Percentiles rank a stretch among this genome's conserved stretches.
Conservation (phyloP, 2,797 vertebrate species). For the Oophaga sylvatica region DNA sequence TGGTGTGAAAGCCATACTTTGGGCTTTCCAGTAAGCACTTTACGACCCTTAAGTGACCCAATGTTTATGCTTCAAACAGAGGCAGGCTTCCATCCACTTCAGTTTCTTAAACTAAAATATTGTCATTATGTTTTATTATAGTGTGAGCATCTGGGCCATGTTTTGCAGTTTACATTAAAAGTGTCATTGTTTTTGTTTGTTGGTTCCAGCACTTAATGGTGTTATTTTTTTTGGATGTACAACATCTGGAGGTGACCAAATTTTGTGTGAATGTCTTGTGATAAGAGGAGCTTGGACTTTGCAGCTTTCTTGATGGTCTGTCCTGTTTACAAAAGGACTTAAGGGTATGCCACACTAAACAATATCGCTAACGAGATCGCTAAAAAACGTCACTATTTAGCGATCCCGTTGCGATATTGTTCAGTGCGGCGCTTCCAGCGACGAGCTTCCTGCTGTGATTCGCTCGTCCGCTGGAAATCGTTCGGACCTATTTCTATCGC, state of each 20-base stretch:
- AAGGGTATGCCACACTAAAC: no score
- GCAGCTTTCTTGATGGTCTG: background rate
- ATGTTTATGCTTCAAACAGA: conserved; percentile 70
- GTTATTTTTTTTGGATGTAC: conserved; percentile 64
- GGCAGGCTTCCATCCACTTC: conserved; percentile 64
- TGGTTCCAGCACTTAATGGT: conserved; percentile 64
- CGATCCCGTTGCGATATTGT: no score
- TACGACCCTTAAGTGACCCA: conserved; percentile 65
- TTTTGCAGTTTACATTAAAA: conserved; percentile 63
- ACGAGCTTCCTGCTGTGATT: no score
- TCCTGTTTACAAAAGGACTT: conserved; percentile 22
- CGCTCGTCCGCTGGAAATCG: no score
- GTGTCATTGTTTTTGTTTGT: conserved; percentile 60
- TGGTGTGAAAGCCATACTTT: conserved; percentile 70
- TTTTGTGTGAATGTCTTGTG: conserved; percentile 51
- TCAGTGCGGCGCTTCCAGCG: no score
- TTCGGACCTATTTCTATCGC: no score
- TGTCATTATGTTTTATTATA: conserved; percentile 62
- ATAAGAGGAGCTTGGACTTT: conserved; percentile 22
- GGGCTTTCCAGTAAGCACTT: conserved; percentile 63
- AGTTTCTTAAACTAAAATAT: conserved; percentile 67
- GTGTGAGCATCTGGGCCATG: conserved; percentile 60
- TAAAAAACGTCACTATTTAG: no score
- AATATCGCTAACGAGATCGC: no score
- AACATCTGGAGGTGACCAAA: conserved; percentile 61